A percentile compares a stretch with the other conserved stretches of the same genome.
phyloP scores from a whole-genome alignment of 2,888 invertebrate genomes.

The Drosophila meridionalis region DNA sequence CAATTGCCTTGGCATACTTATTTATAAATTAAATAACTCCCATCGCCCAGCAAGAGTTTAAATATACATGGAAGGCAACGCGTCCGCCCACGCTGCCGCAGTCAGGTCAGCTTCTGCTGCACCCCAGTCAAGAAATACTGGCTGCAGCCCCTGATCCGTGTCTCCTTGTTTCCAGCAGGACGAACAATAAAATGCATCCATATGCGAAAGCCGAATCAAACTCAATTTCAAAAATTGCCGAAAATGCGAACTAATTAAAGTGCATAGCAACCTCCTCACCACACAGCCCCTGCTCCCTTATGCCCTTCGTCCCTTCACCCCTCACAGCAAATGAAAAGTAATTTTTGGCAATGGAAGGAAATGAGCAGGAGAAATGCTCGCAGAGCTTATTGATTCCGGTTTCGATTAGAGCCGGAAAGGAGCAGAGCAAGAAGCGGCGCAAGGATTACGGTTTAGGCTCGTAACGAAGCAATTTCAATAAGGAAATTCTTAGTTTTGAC shows the following conservation, averaged over 20 bases:
- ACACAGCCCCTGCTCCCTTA: neutral
- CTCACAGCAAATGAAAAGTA: constrained; percentile 52
- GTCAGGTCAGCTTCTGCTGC: constrained; percentile 12
- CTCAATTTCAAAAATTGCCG: constrained; percentile 35
- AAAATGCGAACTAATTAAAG: constrained; percentile 59
- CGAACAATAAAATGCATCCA: constrained; percentile 33
- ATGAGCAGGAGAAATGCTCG: constrained; percentile 31
- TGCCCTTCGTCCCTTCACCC: neutral
- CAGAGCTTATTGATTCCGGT: constrained; percentile 54
- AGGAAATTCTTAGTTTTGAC: constrained; percentile 67
- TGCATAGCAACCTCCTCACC: constrained; percentile 6
- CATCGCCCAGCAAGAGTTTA: constrained; percentile 23
- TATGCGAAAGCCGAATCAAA: constrained; percentile 23
- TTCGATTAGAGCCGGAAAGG: constrained; percentile 1
- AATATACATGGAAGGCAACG: constrained; percentile 16
- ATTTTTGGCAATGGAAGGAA: constrained; percentile 38
- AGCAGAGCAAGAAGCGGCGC: neutral
- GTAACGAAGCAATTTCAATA: constrained; percentile 59
- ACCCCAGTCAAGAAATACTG: constrained; percentile 31
- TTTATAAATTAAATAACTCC: constrained; percentile 25
- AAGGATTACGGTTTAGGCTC: neutral
- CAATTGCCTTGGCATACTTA: constrained; percentile 30
- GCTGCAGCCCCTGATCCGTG: constrained; percentile 29
- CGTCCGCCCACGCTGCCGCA: neutral
- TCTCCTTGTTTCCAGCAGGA: neutral